Percentiles rank a stretch among this genome's conserved stretches.
Evolutionary conservation across 2,797 vertebrate genomes (phyloP).

Genomic region (Xenopus petersii): DNA sequence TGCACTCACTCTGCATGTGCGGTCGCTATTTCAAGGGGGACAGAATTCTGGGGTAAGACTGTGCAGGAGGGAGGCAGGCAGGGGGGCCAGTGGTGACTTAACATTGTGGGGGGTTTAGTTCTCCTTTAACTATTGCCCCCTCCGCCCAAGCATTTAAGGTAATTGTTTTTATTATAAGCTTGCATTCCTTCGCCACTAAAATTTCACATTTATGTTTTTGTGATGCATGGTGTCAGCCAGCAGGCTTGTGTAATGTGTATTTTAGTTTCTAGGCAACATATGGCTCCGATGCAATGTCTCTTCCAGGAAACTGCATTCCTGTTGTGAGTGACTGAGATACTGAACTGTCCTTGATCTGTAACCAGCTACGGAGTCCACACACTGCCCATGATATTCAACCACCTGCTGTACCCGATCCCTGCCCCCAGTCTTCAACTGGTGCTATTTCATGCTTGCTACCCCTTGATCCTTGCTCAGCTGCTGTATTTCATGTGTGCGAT

Average conservation of each 20-base stretch:
- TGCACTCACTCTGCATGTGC: too few relatives aligned
- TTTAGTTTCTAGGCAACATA: conserved; percentile 38
- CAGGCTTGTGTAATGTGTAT: conserved; percentile 32
- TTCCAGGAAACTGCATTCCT: conserved; percentile 43
- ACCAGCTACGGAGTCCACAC: conserved; percentile 1
- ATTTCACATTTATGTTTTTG: conserved; percentile 6
- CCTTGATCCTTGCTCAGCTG: neutral
- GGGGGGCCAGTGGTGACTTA: too few relatives aligned
- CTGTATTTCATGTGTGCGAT: neutral
- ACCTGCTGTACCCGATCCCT: conserved; percentile 12
- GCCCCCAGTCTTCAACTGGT: neutral
- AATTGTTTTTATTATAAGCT: too few relatives aligned
- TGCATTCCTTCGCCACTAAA: neutral
- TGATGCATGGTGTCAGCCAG: conserved; percentile 13
- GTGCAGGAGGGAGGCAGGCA: too few relatives aligned
- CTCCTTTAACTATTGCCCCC: too few relatives aligned
- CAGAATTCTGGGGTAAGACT: too few relatives aligned
- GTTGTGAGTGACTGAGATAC: conserved; percentile 18
- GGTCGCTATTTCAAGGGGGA: too few relatives aligned
- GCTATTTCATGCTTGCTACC: conserved; percentile 1
- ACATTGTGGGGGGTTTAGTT: too few relatives aligned
- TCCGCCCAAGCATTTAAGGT: too few relatives aligned
- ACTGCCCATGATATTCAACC: conserved; percentile 11
- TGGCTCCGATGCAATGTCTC: conserved; percentile 39
- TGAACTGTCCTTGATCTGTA: neutral